Evolutionary conservation across 2,797 vertebrate species (phyloP), one percentile per base, ranked within the genome.

Genomic region (Arremon brunneinucha): DNA sequence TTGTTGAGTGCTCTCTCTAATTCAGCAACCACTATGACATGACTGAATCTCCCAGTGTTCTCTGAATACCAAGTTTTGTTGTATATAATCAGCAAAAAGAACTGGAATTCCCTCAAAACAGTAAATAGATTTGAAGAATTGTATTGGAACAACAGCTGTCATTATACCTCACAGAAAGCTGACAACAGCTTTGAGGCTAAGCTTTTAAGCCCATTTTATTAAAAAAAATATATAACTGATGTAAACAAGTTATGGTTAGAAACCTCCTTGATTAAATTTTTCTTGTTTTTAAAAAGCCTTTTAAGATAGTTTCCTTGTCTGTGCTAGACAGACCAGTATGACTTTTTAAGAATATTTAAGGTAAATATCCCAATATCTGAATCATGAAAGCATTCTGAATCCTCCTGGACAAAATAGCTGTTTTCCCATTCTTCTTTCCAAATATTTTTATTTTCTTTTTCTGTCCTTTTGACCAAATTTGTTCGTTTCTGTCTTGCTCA

Each of bases 191-290:
- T 89, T 91, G 47, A 83, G 71, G 88, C 91, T 97, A 97, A 97
- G 94, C 94, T 96, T 97, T 95, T 97, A 97, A 97, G 93, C 70
- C 85, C 43, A 90, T 96, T 97, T 97, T 97, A 97, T 97, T 97
- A 97, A 97, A 97, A 96, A 95, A 95, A 86, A 93, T 17, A 46
- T 17, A 46, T 46, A 95, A 95, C 63, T 89, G 76, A 96, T 47
- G 90, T 94, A 97, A 97, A 96, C 93, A 96, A 94, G 78, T 37
- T 75, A 91, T 59, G 57, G 49, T 57, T 94, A 87, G 81, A 95
- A 78, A 93, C 46, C 46, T 80, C 53, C 72, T 90, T 95, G 85
- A 96, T 96, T 95, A 80, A 94, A 47, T 76, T 96, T 80, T 84
- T 91, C 43, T 75, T 83, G 50, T 52, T 94, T 95, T 91, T 41